These are phyloP conservation scores for Zootermopsis nevadensis DNA, from an alignment of 2,888 invertebrate species.

Conservation along the genomic window DNA sequence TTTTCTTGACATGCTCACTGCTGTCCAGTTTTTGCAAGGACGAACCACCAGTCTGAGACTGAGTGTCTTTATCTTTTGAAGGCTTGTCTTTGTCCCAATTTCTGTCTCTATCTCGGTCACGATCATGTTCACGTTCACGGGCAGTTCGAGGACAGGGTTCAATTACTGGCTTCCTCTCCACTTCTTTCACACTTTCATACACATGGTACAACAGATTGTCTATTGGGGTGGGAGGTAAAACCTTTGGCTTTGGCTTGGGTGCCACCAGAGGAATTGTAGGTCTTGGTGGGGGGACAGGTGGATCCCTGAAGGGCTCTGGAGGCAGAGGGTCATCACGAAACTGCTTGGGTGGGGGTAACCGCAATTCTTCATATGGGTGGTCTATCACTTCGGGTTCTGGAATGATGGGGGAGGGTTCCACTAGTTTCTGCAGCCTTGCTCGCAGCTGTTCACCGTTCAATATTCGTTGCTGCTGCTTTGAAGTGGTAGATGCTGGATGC, in stretches of 20 bases:
- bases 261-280: slow-evolving; percentile 35
- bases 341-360: slow-evolving; percentile 84
- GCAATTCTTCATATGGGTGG: slow-evolving; percentile 70
- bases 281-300: slow-evolving; percentile 55
- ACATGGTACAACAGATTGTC: slow-evolving; percentile 86
- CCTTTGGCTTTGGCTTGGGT: slow-evolving; percentile 41
- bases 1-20: slow-evolving; percentile 45
- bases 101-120: slow-evolving; percentile 24
- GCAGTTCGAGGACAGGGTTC: slow-evolving; percentile 8
- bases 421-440: slow-evolving; percentile 73
- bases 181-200: slow-evolving; percentile 73
- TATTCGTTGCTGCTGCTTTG: slow-evolving; percentile 46
- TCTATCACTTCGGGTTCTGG: slow-evolving; percentile 46
- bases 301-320: slow-evolving; percentile 77
- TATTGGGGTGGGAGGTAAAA: slow-evolving; percentile 60
- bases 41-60: slow-evolving; percentile 4
- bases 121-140: slow-evolving; percentile 33
- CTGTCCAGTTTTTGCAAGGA: slow-evolving; percentile 20
- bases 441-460: slow-evolving; percentile 73
- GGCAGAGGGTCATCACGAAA: slow-evolving; percentile 85
- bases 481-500: slow-evolving; percentile 4
- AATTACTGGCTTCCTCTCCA: slow-evolving; percentile 44
- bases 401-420: slow-evolving; percentile 57
- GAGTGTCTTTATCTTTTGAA: slow-evolving; percentile 37
- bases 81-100: not conserved